Evolutionary conservation across 2,113 vertebrate genomes (phyloP), one percentile per base, ranked within the genome.

Genomic region (Sinosuthora webbiana): DNA sequence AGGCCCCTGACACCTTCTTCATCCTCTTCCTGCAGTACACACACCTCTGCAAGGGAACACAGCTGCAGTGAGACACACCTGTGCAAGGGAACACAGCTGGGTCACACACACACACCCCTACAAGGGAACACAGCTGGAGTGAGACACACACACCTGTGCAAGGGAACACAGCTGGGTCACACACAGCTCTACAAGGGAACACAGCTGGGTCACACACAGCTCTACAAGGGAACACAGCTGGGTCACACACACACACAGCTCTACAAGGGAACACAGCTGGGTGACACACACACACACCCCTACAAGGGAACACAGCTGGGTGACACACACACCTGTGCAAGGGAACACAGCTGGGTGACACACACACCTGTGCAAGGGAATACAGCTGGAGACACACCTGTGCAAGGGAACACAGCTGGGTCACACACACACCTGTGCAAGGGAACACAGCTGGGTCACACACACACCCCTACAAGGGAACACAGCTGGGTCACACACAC

Each of bases 11-110:
- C 82, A 98, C 98, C 70, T 94, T 98, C 96, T 91, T 98, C 87
- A 98, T 98, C 65, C 95, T 95, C 80, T 98, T 98, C 42, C 99
- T 97, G 94, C 99, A 99, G 98, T 99, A 99, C 21, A 99, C 97
- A 1, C 99, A 99, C 89, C 98, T 99, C 99, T 99, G 97, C 37
- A 86, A 35, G 52, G 49, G 27, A 44, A 11, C 10, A 47, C 45
- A 47, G 45, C 45, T 47, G 22, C 21, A 22, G 21, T 47, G 5
- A 7, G 11, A 99, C 97, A 0, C 99, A n/a, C n/a, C 98, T 99
- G 99, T 99, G 97, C 9, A 10, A 4, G 47, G 49, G 16, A 11
- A 3, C 35, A 28, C 13, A 22, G 33, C 45, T 47, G 44, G 44
- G 13, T 45, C 20, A 27, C 4, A 99, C 20, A n/a, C n/a, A n/a